Percentiles rank a stretch among this genome's conserved stretches.
Conservation (phyloP, 2,113 vertebrate species). For the Corythaixoides concolor region DNA sequence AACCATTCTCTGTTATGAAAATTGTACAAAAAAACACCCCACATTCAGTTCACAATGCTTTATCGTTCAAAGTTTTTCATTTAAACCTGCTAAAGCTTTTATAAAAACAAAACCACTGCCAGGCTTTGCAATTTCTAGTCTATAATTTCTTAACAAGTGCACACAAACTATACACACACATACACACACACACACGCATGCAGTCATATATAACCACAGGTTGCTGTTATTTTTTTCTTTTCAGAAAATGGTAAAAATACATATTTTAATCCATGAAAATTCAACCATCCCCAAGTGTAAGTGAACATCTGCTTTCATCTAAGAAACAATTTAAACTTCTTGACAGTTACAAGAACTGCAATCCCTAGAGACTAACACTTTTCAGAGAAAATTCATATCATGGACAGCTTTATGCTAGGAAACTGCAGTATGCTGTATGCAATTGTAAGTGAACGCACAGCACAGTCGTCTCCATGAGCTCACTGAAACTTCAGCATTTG, state of each 20-base stretch:
- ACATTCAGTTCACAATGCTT: neutral
- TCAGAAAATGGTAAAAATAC: constrained; percentile 1
- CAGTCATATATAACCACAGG: neutral
- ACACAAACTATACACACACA: neutral
- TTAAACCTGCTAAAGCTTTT: neutral
- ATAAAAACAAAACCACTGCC: neutral
- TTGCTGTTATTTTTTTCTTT: neutral
- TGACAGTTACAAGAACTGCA: constrained; percentile 67
- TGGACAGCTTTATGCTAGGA: constrained; percentile 13
- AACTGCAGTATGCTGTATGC: neutral
- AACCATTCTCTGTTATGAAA: neutral
- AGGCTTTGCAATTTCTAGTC: neutral
- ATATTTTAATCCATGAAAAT: constrained; percentile 36
- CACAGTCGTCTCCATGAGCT: neutral
- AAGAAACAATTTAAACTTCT: constrained; percentile 67
- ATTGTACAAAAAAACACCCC: neutral
- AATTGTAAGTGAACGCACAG: constrained; percentile 29
- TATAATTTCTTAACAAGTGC: neutral
- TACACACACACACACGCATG: neutral
- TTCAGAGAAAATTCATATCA: constrained; percentile 59
- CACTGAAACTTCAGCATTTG: neutral
- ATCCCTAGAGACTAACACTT: constrained; percentile 54
- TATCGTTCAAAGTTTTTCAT: neutral
- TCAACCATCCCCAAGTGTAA: constrained; percentile 39
- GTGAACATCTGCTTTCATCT: constrained; percentile 56